Evolutionary conservation across 2,888 invertebrate species (phyloP).

Genomic region (Tortricodes alternella): DNA sequence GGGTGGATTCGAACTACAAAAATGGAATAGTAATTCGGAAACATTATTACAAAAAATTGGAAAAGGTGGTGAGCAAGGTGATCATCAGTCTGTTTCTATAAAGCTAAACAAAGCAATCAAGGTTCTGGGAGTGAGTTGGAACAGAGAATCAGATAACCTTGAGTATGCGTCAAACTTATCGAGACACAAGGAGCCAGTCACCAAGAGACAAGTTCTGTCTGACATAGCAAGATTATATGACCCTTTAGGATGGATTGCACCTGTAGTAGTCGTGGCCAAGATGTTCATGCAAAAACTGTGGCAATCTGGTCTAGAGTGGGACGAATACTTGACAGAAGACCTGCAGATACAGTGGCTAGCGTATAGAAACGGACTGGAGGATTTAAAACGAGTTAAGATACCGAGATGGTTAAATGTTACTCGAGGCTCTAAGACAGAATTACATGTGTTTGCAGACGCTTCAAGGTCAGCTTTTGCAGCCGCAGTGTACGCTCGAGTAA

Average conservation of each 20-base stretch:
- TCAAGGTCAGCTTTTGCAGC: slow-evolving; percentile 34
- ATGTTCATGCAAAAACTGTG: neutral
- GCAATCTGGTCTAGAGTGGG: slow-evolving; percentile 1
- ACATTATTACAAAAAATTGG: neutral
- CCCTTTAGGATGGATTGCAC: slow-evolving; percentile 38
- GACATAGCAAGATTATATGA: slow-evolving; percentile 40
- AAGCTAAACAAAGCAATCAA: slow-evolving; percentile 35
- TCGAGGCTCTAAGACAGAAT: slow-evolving; percentile 7
- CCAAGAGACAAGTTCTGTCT: slow-evolving; percentile 37
- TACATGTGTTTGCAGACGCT: slow-evolving; percentile 37
- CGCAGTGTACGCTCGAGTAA: slow-evolving; percentile 32
- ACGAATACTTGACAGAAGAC: neutral
- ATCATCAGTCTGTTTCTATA: slow-evolving; percentile 9
- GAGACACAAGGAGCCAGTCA: slow-evolving; percentile 14
- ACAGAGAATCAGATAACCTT: slow-evolving; percentile 35
- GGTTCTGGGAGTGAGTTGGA: slow-evolving; percentile 40
- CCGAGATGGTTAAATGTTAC: slow-evolving; percentile 32
- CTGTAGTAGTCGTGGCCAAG: neutral
- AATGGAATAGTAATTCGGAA: slow-evolving; percentile 34
- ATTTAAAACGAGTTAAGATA: slow-evolving; percentile 14
- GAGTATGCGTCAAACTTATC: slow-evolving; percentile 33
- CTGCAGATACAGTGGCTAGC: neutral
- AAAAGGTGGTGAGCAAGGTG: neutral
- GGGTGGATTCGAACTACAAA: slow-evolving; percentile 36
- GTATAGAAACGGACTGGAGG: neutral